phyloP scores from a whole-genome alignment of 2,888 invertebrate species.

The Drosophila planitibia region DNA sequence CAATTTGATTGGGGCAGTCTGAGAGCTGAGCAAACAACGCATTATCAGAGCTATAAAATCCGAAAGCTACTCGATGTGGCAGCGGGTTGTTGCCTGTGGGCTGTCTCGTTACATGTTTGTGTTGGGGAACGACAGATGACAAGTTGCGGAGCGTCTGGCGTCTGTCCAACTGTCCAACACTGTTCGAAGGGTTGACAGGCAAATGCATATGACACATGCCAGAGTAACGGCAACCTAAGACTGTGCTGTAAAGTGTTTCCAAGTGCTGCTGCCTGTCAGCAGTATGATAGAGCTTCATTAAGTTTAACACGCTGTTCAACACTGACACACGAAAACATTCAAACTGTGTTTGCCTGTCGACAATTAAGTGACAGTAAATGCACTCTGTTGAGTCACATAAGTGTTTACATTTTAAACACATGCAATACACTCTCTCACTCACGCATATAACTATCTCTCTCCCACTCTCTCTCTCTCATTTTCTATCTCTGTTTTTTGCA shows the following conservation, averaged over 20 bases:
- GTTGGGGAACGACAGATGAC: constrained; percentile 20
- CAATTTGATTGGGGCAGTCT: constrained; percentile 40
- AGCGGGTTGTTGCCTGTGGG: background rate
- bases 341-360: constrained; percentile 58
- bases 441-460: background rate
- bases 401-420: constrained; percentile 27
- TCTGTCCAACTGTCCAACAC: constrained; percentile 39
- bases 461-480: background rate
- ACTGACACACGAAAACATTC: constrained; percentile 25
- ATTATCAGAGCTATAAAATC: constrained; percentile 65
- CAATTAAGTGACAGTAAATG: constrained; percentile 78
- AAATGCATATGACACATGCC: constrained; percentile 79
- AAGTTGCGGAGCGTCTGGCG: constrained; percentile 25
- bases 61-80: constrained; percentile 64
- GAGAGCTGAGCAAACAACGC: constrained; percentile 59
- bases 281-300: constrained; percentile 64
- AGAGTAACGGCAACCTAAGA: constrained; percentile 33
- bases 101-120: constrained; percentile 1
- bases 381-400: constrained; percentile 54
- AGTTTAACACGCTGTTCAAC: constrained; percentile 40
- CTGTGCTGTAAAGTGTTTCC: constrained; percentile 38
- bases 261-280: constrained; percentile 35
- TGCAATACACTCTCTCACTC: background rate
- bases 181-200: constrained; percentile 52
- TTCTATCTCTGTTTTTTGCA: constrained; percentile 29